phyloP scores from a whole-genome alignment of 2,888 invertebrate species.

The Koerneria pararmatus region DNA sequence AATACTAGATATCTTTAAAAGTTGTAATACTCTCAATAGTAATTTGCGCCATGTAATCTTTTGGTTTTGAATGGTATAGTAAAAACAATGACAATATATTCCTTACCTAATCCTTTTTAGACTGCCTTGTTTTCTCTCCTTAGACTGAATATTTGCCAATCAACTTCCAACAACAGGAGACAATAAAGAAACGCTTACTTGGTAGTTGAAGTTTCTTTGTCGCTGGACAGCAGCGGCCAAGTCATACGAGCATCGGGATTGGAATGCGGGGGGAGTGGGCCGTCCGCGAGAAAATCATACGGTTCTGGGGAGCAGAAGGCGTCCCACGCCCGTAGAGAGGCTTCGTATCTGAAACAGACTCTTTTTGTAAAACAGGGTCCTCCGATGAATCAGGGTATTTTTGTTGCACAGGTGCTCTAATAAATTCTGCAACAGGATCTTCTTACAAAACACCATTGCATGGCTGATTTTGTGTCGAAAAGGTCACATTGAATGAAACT shows the following conservation, averaged over 20 bases:
- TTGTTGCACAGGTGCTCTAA: too few species aligned
- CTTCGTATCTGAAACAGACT: constrained; percentile 35
- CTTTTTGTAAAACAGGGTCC: background rate
- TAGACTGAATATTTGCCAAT: too few species aligned
- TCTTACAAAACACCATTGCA: background rate
- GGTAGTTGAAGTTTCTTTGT: constrained; percentile 64
- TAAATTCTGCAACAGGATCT: too few species aligned
- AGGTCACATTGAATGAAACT: constrained; percentile 27
- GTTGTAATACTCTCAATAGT: too few species aligned
- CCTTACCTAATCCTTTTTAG: too few species aligned
- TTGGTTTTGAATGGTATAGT: too few species aligned
- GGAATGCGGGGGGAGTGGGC: constrained; percentile 35
- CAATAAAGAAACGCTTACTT: constrained; percentile 49
- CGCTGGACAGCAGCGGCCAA: constrained; percentile 61
- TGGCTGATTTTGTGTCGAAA: constrained; percentile 35
- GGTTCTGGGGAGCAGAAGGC: constrained; percentile 48
- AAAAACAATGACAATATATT: too few species aligned
- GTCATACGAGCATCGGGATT: constrained; percentile 59
- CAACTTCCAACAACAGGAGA: too few species aligned
- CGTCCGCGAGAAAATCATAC: constrained; percentile 59
- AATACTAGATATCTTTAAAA: too few species aligned
- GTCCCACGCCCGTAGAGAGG: constrained; percentile 43
- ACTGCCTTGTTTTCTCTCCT: too few species aligned
- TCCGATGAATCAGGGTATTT: background rate
- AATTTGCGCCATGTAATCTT: too few species aligned